Base-by-base conservation (phyloP, 30 jellyfish, hydroid and myxozoan genomes). In the Pelagia noctiluca region DNA sequence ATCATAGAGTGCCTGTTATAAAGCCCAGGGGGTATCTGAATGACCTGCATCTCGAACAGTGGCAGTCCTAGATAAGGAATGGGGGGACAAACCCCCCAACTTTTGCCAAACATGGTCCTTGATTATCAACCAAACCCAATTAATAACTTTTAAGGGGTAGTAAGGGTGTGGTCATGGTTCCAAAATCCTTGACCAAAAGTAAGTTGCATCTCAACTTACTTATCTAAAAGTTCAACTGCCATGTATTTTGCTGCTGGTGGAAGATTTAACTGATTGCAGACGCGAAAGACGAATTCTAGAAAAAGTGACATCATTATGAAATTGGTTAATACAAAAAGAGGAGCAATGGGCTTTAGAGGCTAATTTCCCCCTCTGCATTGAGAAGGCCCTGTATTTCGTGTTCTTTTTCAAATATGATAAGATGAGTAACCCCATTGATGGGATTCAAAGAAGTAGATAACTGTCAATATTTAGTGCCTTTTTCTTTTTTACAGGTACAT, bases 191-290 rank as follows among this genome's bases (percentile, higher is more conserved):
- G 0, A 33, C n/a, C n/a, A n/a, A n/a, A n/a, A n/a, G n/a, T n/a
- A n/a, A n/a, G n/a, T n/a, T n/a, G n/a, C n/a, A n/a, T n/a, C n/a
- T n/a, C 68, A 3, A 2, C 80, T 50, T 88, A 94, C 99, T 85
- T 82, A 78, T 94, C 99, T 67, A 94, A 94, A 35, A 94, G 36
- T 65, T 94, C 99, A 21, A 94, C 72, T 11, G 97, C 97, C 1
- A 80, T 34, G 66, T 42, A 94, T 67, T 86, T 82, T 24, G 92
- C 83, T 7, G 80, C 91, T 46, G 88, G 94, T 3, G 91, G 86
- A 49, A 86, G 50, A 66, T 80, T 62, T 47, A 87, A 67, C 62
- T 84, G 78, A 32, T 78, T 76, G 60, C 99, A 94, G 7, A 94
- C 35, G 60, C 85, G 29, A 31, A 88, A 80, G 32, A 94, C 74